phyloP scores from a whole-genome alignment of 2,797 vertebrate species.

The Tokudaia tokunoshimensis region DNA sequence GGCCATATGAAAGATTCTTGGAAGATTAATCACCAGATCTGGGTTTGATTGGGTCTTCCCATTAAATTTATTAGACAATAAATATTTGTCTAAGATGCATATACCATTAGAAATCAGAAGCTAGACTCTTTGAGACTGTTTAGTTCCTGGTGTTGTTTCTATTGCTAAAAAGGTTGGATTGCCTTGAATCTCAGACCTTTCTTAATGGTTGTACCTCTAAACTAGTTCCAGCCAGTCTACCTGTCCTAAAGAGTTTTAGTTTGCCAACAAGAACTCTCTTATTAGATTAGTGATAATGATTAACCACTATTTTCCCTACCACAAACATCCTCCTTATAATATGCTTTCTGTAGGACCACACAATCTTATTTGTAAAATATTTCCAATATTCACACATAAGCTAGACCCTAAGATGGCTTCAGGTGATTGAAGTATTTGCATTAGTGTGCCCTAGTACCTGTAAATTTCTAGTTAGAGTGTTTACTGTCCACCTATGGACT shows the following conservation, averaged over 20 bases:
- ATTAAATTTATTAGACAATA: constrained; percentile 15
- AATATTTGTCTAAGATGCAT: constrained; percentile 32
- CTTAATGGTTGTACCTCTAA: neutral
- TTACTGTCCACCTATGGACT: neutral
- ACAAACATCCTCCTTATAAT: neutral
- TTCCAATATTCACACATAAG: neutral
- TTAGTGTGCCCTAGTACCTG: neutral
- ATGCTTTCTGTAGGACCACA: neutral
- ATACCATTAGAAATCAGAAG: neutral
- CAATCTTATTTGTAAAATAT: neutral
- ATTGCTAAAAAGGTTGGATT: neutral
- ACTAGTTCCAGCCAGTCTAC: neutral
- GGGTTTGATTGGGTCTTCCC: neutral
- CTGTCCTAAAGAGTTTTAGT: constrained; percentile 12
- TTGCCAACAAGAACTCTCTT: neutral
- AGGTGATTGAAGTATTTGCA: neutral
- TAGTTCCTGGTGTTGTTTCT: neutral
- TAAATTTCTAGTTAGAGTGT: neutral
- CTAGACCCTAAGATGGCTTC: neutral
- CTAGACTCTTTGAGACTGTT: neutral
- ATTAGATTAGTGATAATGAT: neutral
- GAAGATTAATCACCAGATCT: neutral
- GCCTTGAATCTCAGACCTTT: neutral
- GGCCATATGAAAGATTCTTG: neutral
- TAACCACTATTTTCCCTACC: neutral